Conservation (phyloP, 2,113 vertebrate genomes). For the Cyanistes caeruleus region DNA sequence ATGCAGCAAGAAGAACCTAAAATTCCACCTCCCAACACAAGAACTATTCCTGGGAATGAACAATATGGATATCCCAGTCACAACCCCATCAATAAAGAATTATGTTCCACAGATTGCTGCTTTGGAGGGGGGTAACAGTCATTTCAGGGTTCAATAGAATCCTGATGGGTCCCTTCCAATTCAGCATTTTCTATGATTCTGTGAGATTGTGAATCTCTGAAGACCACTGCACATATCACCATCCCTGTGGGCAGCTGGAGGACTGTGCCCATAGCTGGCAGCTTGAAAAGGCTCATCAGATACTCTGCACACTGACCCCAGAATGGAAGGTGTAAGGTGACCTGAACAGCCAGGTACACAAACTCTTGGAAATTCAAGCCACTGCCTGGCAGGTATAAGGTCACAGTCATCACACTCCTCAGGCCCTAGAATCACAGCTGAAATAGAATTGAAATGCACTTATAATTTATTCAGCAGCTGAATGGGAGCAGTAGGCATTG, state of each 20-base stretch:
- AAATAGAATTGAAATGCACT: slow-evolving; percentile 36
- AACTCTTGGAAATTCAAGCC: slow-evolving; percentile 48
- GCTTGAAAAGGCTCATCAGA: background rate
- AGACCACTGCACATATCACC: background rate
- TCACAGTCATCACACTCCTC: background rate
- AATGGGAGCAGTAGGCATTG: slow-evolving; percentile 23
- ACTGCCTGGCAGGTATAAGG: slow-evolving; percentile 9
- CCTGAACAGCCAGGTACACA: background rate
- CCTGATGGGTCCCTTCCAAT: background rate
- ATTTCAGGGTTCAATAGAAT: background rate
- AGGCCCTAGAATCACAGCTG: slow-evolving; percentile 45
- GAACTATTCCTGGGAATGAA: background rate
- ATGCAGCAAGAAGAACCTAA: background rate
- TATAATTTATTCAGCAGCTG: slow-evolving; percentile 62
- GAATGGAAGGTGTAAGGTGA: background rate
- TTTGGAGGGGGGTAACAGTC: background rate
- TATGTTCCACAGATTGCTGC: background rate
- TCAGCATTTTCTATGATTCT: background rate
- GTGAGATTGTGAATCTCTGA: background rate
- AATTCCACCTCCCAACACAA: background rate
- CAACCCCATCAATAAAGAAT: background rate
- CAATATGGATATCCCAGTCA: background rate
- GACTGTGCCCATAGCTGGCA: background rate
- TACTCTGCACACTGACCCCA: background rate
- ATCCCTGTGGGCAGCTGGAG: background rate